phyloP scores from a whole-genome alignment of 2,113 vertebrate genomes.

The Prochilodus magdalenae region DNA sequence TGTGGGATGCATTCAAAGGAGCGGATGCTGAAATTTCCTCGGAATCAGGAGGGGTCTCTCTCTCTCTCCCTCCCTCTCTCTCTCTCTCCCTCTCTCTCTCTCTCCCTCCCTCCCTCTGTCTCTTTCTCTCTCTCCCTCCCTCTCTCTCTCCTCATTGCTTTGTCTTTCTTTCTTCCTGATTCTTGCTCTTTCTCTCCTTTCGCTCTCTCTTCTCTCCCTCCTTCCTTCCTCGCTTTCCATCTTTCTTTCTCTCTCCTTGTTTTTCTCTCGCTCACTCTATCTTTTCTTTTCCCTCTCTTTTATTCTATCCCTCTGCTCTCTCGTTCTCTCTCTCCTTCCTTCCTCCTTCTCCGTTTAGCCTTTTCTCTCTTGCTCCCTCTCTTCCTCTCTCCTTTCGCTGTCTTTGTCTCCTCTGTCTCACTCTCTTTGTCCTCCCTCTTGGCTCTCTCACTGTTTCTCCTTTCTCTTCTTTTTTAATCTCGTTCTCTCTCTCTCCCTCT shows the following conservation, averaged over 20 bases:
- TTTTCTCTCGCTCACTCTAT: slow-evolving; percentile 58
- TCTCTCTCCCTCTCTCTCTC: neutral
- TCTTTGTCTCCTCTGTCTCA: neutral
- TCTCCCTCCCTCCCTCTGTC: neutral
- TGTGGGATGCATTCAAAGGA: slow-evolving; percentile 7
- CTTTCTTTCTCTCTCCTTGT: slow-evolving; percentile 46
- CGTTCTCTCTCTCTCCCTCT: neutral
- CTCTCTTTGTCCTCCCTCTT: neutral
- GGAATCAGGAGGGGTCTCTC: slow-evolving; percentile 12
- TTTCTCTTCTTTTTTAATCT: neutral
- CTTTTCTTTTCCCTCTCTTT: slow-evolving; percentile 59
- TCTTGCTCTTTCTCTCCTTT: neutral
- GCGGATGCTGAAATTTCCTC: slow-evolving; percentile 29
- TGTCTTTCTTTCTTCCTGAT: neutral
- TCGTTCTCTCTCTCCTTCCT: neutral
- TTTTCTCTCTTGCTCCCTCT: neutral
- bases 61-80: neutral
- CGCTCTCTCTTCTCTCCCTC: neutral
- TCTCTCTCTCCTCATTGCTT: neutral
- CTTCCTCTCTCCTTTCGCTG: neutral
- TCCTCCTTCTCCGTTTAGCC: neutral
- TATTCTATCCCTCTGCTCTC: neutral
- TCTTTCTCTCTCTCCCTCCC: neutral
- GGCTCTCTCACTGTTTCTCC: neutral
- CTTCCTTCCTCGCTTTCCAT: slow-evolving; percentile 38